phyloP scores from a whole-genome alignment of 2,797 vertebrate genomes.

The Cossypha heuglini region DNA sequence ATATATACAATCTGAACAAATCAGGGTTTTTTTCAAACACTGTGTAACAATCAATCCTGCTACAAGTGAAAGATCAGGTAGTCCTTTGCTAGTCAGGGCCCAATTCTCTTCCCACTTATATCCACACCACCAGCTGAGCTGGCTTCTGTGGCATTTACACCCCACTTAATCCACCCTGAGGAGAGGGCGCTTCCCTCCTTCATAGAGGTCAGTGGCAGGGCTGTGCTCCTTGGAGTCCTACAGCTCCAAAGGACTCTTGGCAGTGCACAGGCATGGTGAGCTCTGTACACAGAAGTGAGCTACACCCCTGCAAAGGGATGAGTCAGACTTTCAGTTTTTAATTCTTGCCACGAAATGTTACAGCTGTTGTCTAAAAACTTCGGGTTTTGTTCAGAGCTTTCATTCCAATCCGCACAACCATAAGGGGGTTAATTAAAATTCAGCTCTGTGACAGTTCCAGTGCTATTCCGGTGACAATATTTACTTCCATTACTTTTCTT shows the following conservation, averaged over 20 bases:
- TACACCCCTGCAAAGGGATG: neutral
- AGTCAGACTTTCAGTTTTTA: neutral
- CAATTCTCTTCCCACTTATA: neutral
- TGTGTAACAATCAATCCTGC: slow-evolving; percentile 53
- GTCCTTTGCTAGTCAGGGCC: slow-evolving; percentile 15
- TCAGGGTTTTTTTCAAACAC: slow-evolving; percentile 67
- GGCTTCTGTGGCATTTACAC: neutral
- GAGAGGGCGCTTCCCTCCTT: neutral
- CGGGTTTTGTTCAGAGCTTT: neutral
- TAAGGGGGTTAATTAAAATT: neutral
- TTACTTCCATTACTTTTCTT: neutral
- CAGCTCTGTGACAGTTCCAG: neutral
- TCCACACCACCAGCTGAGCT: neutral
- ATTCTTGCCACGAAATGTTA: neutral
- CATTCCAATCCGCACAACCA: neutral
- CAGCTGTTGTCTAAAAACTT: neutral
- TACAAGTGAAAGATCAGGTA: slow-evolving; percentile 20
- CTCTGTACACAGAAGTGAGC: neutral
- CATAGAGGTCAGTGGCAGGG: neutral
- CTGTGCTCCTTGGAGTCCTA: neutral
- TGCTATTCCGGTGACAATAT: neutral
- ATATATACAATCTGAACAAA: slow-evolving; percentile 28
- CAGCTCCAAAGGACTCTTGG: neutral
- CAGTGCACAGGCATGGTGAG: neutral
- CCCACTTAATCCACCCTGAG: neutral